Evolutionary conservation across 2,888 invertebrate genomes (phyloP).

Genomic region (Diarsia brunnea): DNA sequence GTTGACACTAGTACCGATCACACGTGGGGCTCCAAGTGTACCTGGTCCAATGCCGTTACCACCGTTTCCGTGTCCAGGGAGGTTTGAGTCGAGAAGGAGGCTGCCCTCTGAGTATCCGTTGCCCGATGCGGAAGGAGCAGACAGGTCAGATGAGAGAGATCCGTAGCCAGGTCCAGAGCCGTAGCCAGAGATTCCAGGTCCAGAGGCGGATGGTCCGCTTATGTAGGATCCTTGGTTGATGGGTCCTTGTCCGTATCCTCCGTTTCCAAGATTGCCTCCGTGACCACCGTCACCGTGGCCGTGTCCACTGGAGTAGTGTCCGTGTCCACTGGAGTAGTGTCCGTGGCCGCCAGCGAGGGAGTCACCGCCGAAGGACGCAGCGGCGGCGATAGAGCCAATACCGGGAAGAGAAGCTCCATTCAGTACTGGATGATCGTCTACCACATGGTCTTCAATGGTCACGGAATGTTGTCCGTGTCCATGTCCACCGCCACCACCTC

Average conservation of each 20-base stretch:
- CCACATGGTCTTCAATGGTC: conserved; percentile 62
- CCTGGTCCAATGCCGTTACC: conserved; percentile 56
- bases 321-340: conserved; percentile 15
- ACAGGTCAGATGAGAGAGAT: conserved; percentile 36
- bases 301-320: neutral
- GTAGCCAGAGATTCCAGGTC: conserved; percentile 32
- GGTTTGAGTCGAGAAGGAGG: conserved; percentile 54
- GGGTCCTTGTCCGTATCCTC: conserved; percentile 20
- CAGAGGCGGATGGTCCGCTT: conserved; percentile 42
- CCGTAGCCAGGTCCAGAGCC: conserved; percentile 1
- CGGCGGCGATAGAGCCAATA: conserved; percentile 46
- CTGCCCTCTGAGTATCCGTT: conserved; percentile 55
- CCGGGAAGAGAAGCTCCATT: conserved; percentile 63
- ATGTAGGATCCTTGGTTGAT: conserved; percentile 39
- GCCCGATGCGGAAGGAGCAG: conserved; percentile 46
- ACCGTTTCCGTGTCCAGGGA: conserved; percentile 43
- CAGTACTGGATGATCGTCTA: conserved; percentile 63
- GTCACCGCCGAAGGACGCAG: conserved; percentile 24
- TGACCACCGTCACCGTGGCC: conserved; percentile 1
- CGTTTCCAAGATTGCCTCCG: neutral
- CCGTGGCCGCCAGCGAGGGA: conserved; percentile 39
- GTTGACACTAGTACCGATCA: conserved; percentile 79
- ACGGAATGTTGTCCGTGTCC: conserved; percentile 1
- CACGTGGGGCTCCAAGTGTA: conserved; percentile 74
- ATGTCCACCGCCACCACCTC: neutral